Evolutionary conservation across 2,797 vertebrate genomes (phyloP).

Genomic region (Neomorphus geoffroyi): DNA sequence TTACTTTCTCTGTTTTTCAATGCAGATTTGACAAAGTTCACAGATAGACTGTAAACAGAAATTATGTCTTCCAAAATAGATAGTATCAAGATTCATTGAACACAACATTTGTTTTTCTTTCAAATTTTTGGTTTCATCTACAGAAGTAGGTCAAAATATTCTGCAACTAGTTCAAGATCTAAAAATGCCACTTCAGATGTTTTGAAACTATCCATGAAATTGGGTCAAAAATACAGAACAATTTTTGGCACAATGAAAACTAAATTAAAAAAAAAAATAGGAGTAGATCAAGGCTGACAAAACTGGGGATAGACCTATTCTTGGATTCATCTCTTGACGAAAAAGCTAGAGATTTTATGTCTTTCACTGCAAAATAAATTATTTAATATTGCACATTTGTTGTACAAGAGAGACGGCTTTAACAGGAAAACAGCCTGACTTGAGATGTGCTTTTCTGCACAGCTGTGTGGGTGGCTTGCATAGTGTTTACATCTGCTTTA

Average conservation of each 20-base stretch:
- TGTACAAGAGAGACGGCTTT: background rate
- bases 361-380: background rate
- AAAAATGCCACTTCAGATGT: constrained; percentile 21
- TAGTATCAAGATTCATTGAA: background rate
- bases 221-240: background rate
- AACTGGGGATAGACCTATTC: background rate
- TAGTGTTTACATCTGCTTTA: background rate
- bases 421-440: background rate
- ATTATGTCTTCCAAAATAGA: background rate
- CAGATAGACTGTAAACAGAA: background rate
- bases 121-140: background rate
- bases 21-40: background rate
- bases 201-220: background rate
- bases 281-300: background rate
- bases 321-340: background rate
- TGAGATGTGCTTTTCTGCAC: background rate
- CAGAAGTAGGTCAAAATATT: constrained; percentile 42
- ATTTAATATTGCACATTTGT: background rate
- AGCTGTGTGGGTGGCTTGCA: background rate
- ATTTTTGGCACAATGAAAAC: background rate
- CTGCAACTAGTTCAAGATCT: background rate
- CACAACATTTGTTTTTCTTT: background rate
- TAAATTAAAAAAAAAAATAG: background rate
- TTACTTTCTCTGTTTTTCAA: background rate
- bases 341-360: background rate